Evolutionary conservation across 2,113 vertebrate genomes (phyloP).

Genomic region (Actenoides lindsayi): DNA sequence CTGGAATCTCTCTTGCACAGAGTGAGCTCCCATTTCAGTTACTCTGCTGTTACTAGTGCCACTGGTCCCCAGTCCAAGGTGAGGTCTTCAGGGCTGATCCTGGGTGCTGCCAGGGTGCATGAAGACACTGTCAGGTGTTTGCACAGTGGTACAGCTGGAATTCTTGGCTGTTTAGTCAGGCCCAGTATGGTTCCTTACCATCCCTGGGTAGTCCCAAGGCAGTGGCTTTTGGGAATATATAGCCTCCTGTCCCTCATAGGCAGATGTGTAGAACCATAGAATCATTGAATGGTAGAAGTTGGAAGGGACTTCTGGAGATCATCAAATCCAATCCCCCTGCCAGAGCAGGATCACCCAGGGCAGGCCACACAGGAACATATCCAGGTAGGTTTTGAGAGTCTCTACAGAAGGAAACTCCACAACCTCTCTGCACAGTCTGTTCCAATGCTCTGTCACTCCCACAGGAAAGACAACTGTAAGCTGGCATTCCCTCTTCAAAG

Average conservation of each 20-base stretch:
- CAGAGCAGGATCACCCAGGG: too few relatives aligned
- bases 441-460: too few relatives aligned
- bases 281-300: too few relatives aligned
- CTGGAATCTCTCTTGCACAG: neutral
- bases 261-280: neutral
- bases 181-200: neutral
- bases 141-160: neutral
- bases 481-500: neutral
- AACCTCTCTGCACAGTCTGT: too few relatives aligned
- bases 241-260: neutral
- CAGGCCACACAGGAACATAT: too few relatives aligned
- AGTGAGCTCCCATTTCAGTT: neutral
- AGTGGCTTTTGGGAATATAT: neutral
- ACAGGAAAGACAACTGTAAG: neutral
- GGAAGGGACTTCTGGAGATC: too few relatives aligned
- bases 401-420: too few relatives aligned
- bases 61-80: neutral
- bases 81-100: neutral
- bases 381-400: too few relatives aligned
- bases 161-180: neutral
- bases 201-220: neutral
- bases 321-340: too few relatives aligned
- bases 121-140: neutral
- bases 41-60: neutral
- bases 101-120: neutral